Base-by-base conservation (phyloP, 2,888 invertebrate species). In the Clostera curtula region DNA sequence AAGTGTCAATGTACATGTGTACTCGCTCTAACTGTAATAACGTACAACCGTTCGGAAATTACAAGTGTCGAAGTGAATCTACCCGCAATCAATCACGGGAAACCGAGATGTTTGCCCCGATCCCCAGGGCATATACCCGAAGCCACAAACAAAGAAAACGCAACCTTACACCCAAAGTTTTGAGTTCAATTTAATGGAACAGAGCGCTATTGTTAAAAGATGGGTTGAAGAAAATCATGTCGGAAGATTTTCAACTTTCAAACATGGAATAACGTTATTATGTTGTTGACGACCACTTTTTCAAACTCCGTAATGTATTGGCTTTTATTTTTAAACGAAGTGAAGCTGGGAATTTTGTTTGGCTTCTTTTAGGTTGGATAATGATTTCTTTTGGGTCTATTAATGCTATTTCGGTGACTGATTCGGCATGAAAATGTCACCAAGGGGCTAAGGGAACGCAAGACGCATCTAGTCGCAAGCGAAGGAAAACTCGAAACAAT, bases 1-100 rank as follows among this genome's bases (percentile, higher is more conserved):
- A n/a, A n/a, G n/a, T n/a, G n/a, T n/a, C n/a, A n/a, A n/a, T n/a
- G n/a, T n/a, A n/a, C n/a, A n/a, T n/a, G n/a, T n/a, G n/a, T n/a
- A 36, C 52, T 47, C 49, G 53, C 43, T 38, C 34, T 36, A 43
- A 40, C 37, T 29, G 34, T 38, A 39, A 44, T 47, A 32, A 38
- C n/a, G n/a, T n/a, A n/a, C n/a, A n/a, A n/a, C 34, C 55, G 46
- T 58, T 50, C 39, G 49, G 55, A 55, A 54, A 59, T 59, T 56
- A 56, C 56, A 47, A 52, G 39, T 46, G 55, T 53, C 53, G 43
- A 44, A 50, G 43, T 34, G 43, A 42, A 47, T 53, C 25, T 28
- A 30, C 22, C 41, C 34, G 42, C 39, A 43, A 59, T 59, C 58
- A 53, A 59, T 59, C 58, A 57, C 35, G 20, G 27, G 27, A 4